phyloP scores from a whole-genome alignment of 2,888 invertebrate genomes.

The Lasius fuliginosus region DNA sequence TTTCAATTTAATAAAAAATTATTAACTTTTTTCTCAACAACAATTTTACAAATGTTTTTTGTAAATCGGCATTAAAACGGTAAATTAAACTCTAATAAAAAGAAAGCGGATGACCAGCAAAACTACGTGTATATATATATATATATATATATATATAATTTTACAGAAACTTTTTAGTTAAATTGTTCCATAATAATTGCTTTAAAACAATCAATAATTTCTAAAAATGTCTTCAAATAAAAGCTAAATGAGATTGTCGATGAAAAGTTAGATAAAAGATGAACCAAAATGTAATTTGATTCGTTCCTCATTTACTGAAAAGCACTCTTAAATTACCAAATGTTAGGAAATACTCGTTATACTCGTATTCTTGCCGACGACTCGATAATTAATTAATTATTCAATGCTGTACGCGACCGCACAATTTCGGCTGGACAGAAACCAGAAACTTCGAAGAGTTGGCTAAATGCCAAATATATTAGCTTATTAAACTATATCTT shows the following conservation, averaged over 20 bases:
- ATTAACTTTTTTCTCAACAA: not conserved
- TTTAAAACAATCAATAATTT: not conserved
- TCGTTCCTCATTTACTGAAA: constrained; percentile 32
- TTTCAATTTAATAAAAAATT: not conserved
- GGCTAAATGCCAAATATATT: constrained; percentile 81
- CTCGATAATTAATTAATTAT: constrained; percentile 81
- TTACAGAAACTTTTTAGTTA: not conserved
- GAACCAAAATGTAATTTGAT: constrained; percentile 53
- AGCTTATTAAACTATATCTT: constrained; percentile 84
- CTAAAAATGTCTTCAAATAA: not conserved
- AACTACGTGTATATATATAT: too few relatives aligned
- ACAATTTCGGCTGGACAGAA: constrained; percentile 76
- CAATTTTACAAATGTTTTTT: not conserved
- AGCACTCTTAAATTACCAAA: constrained; percentile 58
- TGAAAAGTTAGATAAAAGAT: not conserved
- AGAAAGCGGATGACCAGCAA: not conserved
- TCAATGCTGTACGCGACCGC: constrained; percentile 66
- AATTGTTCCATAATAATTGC: constrained; percentile 9
- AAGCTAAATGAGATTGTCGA: not conserved
- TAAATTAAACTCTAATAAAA: not conserved
- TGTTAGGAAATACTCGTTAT: constrained; percentile 47
- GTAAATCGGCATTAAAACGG: not conserved
- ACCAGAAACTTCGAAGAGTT: constrained; percentile 77
- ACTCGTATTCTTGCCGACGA: constrained; percentile 47
- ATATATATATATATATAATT: not conserved